Percentiles rank a stretch among this genome's conserved stretches.
Conservation (phyloP, 2,797 vertebrate genomes). For the Rhinichthys osculus region DNA sequence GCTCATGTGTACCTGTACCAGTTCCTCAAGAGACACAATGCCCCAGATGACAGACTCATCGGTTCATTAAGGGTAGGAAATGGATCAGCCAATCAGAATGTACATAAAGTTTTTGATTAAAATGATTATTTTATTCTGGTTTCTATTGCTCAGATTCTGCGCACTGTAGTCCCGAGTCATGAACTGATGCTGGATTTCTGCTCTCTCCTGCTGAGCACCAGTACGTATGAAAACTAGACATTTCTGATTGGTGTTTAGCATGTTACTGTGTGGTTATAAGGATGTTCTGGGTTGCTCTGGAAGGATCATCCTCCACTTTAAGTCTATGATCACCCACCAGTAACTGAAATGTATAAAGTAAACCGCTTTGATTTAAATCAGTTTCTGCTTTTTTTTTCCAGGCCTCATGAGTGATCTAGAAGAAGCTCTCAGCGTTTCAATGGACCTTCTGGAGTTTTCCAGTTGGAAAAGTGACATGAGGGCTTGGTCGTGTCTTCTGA, state of each 20-base stretch:
- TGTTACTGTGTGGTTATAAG: neutral
- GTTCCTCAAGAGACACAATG: conserved; percentile 81
- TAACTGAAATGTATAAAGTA: too few relatives aligned
- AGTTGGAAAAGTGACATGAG: conserved; percentile 83
- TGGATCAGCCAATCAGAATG: neutral
- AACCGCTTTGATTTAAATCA: neutral
- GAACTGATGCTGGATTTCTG: conserved; percentile 90
- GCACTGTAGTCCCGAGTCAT: conserved; percentile 86
- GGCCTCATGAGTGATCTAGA: conserved; percentile 70
- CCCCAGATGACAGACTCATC: conserved; percentile 73
- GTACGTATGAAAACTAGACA: conserved; percentile 60
- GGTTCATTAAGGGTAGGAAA: conserved; percentile 82
- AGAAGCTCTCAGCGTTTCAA: conserved; percentile 80
- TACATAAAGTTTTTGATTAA: neutral
- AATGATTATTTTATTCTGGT: conserved; percentile 39
- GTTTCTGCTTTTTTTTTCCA: conserved; percentile 64
- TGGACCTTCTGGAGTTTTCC: conserved; percentile 86
- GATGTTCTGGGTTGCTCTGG: neutral
- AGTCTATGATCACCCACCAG: too few relatives aligned
- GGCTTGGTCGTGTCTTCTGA: conserved; percentile 82
- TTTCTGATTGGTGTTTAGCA: neutral
- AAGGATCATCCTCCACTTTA: neutral
- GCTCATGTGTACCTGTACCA: conserved; percentile 88
- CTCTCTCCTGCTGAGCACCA: conserved; percentile 68
- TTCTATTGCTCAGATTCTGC: conserved; percentile 77